Conservation (phyloP, 37 sponge, comb jelly and placozoan genomes). For the Cliona cf. orientalis region DNA sequence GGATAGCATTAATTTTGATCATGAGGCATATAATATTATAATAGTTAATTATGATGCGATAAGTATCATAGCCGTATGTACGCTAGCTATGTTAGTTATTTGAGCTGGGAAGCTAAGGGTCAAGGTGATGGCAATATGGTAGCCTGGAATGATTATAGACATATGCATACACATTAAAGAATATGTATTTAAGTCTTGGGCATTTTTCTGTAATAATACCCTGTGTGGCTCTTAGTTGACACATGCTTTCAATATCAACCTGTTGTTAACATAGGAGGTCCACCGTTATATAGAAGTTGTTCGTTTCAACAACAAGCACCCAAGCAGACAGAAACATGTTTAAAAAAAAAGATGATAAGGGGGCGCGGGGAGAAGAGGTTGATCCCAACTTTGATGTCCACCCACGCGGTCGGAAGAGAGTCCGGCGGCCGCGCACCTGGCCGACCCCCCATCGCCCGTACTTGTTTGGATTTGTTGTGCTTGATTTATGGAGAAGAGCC, state of each 20-base stretch:
- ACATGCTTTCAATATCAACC: constrained; percentile 50
- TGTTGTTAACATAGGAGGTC: too few relatives aligned
- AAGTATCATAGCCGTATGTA: background rate
- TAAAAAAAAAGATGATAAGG: too few relatives aligned
- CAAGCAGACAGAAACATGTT: too few relatives aligned
- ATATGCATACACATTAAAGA: background rate
- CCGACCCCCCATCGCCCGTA: too few relatives aligned
- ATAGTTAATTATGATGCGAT: constrained; percentile 17
- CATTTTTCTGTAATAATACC: constrained; percentile 12
- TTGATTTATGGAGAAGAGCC: too few relatives aligned
- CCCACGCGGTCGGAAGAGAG: too few relatives aligned
- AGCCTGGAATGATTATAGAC: constrained; percentile 45
- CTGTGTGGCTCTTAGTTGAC: constrained; percentile 56
- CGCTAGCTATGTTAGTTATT: constrained; percentile 42
- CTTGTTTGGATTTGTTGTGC: too few relatives aligned
- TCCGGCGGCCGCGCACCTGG: too few relatives aligned
- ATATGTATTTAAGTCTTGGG: background rate
- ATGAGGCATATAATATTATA: constrained; percentile 29
- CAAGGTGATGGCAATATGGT: constrained; percentile 76
- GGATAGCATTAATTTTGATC: background rate
- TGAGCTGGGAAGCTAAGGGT: constrained; percentile 60
- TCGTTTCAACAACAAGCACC: too few relatives aligned
- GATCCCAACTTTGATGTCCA: too few relatives aligned
- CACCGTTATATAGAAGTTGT: too few relatives aligned
- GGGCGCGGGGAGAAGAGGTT: background rate